phyloP scores from a whole-genome alignment of 2,113 vertebrate species.

The Bostrychus sinensis region DNA sequence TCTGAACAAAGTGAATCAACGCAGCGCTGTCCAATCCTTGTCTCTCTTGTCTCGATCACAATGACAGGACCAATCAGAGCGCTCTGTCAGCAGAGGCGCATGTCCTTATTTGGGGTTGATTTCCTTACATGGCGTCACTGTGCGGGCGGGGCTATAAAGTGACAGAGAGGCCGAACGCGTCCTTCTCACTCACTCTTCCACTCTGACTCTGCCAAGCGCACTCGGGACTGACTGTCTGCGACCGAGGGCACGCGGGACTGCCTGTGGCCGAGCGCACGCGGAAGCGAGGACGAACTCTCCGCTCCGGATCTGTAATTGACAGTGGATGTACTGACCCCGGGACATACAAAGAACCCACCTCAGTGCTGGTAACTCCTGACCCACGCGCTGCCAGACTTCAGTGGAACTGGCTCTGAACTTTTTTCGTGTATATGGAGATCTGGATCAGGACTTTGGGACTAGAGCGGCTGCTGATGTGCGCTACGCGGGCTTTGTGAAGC shows the following conservation, averaged over 20 bases:
- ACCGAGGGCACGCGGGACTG: neutral
- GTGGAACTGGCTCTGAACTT: neutral
- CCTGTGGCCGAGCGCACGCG: neutral
- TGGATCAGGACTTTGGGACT: neutral
- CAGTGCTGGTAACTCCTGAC: neutral
- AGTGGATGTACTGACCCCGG: no score
- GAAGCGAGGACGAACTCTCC: neutral
- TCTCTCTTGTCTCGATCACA: slow-evolving; percentile 7
- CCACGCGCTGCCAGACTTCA: neutral
- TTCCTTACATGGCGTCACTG: slow-evolving; percentile 74
- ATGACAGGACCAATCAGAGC: slow-evolving; percentile 20
- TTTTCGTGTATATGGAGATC: neutral
- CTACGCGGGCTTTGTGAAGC: neutral
- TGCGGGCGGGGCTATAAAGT: slow-evolving; percentile 26
- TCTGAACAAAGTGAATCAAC: neutral
- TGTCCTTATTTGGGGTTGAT: slow-evolving; percentile 71
- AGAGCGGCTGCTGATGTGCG: neutral
- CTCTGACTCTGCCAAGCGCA: neutral
- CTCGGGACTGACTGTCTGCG: no score
- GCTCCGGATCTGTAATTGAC: no score
- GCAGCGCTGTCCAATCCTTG: slow-evolving; percentile 52
- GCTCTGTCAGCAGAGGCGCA: slow-evolving; percentile 28
- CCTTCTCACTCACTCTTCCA: neutral
- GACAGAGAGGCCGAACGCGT: neutral
- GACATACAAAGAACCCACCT: no score